Evolutionary conservation across 2,888 invertebrate genomes (phyloP), one percentile per base, ranked within the genome.

Genomic region (Trichogramma dendrolimi): DNA sequence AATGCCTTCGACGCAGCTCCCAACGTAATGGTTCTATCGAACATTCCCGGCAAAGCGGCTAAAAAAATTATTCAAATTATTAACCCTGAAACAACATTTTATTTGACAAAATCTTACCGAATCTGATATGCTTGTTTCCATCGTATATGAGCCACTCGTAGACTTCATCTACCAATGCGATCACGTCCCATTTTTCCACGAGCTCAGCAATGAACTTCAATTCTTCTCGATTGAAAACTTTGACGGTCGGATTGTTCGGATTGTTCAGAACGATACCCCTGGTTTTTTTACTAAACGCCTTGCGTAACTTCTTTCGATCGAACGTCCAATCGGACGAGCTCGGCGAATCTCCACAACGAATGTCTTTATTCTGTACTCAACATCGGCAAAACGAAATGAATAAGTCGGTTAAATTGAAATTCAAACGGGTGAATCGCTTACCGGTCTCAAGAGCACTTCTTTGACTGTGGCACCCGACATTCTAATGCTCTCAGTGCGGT

Each of bases 1-100:
- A 98, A 97, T 0, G 96, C 94, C 84, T 98, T 99, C 0, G 98
- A 98, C 0, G 96, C 97, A 27, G 96, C 96, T 0, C 98, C 96
- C 65, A 99, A 87, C 0, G 97, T 96, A 43, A 99, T 87, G 0
- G 98, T 98, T 27, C 97, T 85, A 67, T 98, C 95, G 91, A 95
- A 99, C 98, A 99, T 99, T 10, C 83, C 96, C 0, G 97, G 96
- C 5, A 99, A 78, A 0, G 93, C 89, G 0, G 94, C 27, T 27
- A 27, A 27, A 27, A 14, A 27, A 27, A 27, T 27, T 27, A 27
- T 27, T 27, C 27, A 27, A 27, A 27, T 27, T 1, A 2, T 27
- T 27, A 27, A 27, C 27, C 3, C 27, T 27, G 27, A 27, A 27
- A 27, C 27, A 27, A 27, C 1, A 27, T 27, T 27, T 2, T 3